Evolutionary conservation across 2,888 invertebrate genomes (phyloP), one percentile per base, ranked within the genome.

Genomic region (Zootermopsis nevadensis): DNA sequence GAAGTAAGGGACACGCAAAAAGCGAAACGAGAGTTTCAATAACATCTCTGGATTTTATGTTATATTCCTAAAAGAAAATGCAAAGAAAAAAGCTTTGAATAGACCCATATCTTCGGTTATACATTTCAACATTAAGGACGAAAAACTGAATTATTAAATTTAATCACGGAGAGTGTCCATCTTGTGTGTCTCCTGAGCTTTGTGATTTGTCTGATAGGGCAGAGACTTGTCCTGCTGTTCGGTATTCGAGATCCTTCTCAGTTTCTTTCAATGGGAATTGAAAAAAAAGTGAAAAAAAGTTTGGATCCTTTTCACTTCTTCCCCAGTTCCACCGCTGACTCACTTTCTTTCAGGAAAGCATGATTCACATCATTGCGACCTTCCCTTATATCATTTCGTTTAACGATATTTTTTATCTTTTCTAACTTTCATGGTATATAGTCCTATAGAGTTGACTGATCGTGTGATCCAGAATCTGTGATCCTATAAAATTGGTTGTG

Each of bases 201-300:
- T 60, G n/a, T 60, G 60, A n/a, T 27, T 60, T 60, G 60, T 48
- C 48, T 48, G 48, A 48, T 19, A 48, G 48, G 48, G 48, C 19
- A 19, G 48, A 8, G n/a, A 22, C 33, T 33, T 6, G 69, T 69
- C 27, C 24, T 15, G 15, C 69, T 69, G 69, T 69, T 69, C 33
- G 69, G 2, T 69, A 69, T 69, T 69, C 69, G 31, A 69, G 33
- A 30, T 69, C 33, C 69, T 69, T 30, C 69, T 33, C 69, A 69
- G 69, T 69, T 33, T 69, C 69, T 30, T 69, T 69, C 33, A 69
- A 69, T 69, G 33, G 33, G 33, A 69, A 69, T 33, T 69, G 69
- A 69, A 33, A 69, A 69, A 69, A 69, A 33, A 69, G 19, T 33
- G 69, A 19, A 69, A 2, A 69, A 69, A 69, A 69, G 33, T 31